Evolutionary conservation across 92 coral and sea anemone species (phyloP).

Genomic region (Palythoa heliodiscus): DNA sequence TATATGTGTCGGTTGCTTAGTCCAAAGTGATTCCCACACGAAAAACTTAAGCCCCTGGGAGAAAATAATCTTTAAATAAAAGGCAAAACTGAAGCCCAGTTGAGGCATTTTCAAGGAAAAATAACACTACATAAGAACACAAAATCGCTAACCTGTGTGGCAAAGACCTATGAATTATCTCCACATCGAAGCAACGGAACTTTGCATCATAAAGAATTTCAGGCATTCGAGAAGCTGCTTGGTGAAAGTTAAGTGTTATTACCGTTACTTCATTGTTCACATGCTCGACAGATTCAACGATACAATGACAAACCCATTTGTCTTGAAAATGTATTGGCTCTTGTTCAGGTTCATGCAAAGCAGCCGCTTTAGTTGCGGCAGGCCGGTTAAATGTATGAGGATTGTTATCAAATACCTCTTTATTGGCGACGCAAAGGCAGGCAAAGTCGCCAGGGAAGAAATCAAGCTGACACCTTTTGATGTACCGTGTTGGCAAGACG

Average conservation of each 20-base stretch:
- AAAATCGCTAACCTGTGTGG: constrained; percentile 22
- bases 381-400: neutral
- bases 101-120: neutral
- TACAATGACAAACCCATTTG: constrained; percentile 30
- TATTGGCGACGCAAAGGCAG: constrained; percentile 58
- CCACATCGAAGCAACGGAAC: constrained; percentile 6
- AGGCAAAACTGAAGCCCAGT: no score
- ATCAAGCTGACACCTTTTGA: constrained; percentile 54
- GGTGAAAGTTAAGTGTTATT: constrained; percentile 30
- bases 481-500: constrained; percentile 44
- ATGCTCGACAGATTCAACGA: neutral
- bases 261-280: neutral
- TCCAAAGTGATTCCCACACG: no score
- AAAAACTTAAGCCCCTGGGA: no score
- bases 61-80: no score
- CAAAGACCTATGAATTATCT: constrained; percentile 23
- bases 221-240: constrained; percentile 32
- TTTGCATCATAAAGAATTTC: constrained; percentile 24
- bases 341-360: neutral
- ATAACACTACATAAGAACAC: neutral
- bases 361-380: neutral
- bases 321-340: neutral
- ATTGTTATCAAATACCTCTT: constrained; percentile 1
- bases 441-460: constrained; percentile 65
- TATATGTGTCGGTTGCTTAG: no score